Percentiles rank a stretch among this genome's conserved stretches.
These are phyloP conservation scores for Liolophura sinensis DNA, from an alignment of 1,140 invertebrate genomes.

Conservation along the genomic window DNA sequence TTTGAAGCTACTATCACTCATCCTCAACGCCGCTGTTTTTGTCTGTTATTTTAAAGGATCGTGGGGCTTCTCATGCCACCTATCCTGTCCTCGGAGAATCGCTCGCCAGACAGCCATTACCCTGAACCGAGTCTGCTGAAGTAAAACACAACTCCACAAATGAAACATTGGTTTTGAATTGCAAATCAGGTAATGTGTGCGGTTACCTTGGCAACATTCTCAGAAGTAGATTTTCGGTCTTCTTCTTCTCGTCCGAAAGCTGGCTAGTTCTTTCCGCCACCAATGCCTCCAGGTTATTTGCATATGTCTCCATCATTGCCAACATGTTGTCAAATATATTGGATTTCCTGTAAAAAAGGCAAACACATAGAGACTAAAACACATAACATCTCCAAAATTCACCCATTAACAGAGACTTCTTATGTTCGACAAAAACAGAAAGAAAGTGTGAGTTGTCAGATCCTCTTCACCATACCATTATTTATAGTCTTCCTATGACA, in stretches of 20 bases:
- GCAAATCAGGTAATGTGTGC: background rate
- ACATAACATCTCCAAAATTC: background rate
- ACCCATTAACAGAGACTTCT: background rate
- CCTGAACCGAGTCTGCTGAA: too few relatives aligned
- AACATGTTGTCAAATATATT: slow-evolving; percentile 96
- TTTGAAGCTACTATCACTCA: too few relatives aligned
- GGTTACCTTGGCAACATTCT: slow-evolving; percentile 86
- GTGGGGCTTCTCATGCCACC: too few relatives aligned
- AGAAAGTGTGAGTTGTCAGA: background rate
- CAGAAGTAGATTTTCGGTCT: slow-evolving; percentile 88
- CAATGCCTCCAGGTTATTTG: slow-evolving; percentile 88
- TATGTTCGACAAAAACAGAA: background rate
- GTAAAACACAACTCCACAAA: too few relatives aligned
- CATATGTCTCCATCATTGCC: slow-evolving; percentile 93
- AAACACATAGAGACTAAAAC: background rate
- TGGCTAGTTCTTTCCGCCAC: slow-evolving; percentile 88
- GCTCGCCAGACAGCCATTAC: too few relatives aligned
- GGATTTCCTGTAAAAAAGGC: slow-evolving; percentile 70
- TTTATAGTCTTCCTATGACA: background rate
- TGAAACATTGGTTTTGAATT: too few relatives aligned
- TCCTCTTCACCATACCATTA: background rate
- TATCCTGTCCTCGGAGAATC: too few relatives aligned
- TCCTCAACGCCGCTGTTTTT: too few relatives aligned
- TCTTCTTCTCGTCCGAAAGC: slow-evolving; percentile 89
- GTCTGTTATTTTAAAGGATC: too few relatives aligned